Percentiles rank a stretch among this genome's conserved stretches.
phyloP scores from a whole-genome alignment of 2,888 invertebrate species.

The Stenotaenia linearis region DNA sequence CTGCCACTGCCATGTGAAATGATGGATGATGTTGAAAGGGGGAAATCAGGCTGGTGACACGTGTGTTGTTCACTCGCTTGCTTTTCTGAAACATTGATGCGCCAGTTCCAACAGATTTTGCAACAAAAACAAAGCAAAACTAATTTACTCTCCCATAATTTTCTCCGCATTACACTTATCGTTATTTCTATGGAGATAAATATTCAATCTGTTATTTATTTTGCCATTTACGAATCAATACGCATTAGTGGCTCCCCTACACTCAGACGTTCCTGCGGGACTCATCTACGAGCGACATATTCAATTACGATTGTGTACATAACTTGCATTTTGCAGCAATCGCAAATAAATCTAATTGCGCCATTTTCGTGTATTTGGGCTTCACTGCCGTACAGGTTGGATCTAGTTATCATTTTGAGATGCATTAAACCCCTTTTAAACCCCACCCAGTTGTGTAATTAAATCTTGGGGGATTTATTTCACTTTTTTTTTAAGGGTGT shows the following conservation, averaged over 20 bases:
- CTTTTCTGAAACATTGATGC: not conserved
- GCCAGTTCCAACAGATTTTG: not conserved
- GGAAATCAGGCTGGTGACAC: not conserved
- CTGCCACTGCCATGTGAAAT: not conserved
- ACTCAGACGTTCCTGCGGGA: not conserved
- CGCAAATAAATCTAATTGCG: not conserved
- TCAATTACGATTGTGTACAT: not conserved
- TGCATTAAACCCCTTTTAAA: too few species aligned
- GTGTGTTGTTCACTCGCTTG: not conserved
- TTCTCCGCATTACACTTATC: not conserved
- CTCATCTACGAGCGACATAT: not conserved
- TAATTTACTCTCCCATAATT: not conserved
- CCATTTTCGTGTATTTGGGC: too few species aligned
- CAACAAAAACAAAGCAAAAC: not conserved
- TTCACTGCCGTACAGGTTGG: too few species aligned
- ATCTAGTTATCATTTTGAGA: too few species aligned
- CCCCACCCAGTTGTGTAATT: too few species aligned
- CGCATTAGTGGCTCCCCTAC: not conserved
- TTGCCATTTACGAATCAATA: not conserved
- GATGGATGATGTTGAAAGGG: not conserved
- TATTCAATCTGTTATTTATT: not conserved
- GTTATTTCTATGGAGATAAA: not conserved
- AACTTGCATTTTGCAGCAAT: not conserved
- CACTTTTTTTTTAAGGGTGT: too few species aligned
- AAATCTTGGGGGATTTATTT: too few species aligned